Conservation (phyloP, 2,888 invertebrate genomes). For the Acleris literana region DNA sequence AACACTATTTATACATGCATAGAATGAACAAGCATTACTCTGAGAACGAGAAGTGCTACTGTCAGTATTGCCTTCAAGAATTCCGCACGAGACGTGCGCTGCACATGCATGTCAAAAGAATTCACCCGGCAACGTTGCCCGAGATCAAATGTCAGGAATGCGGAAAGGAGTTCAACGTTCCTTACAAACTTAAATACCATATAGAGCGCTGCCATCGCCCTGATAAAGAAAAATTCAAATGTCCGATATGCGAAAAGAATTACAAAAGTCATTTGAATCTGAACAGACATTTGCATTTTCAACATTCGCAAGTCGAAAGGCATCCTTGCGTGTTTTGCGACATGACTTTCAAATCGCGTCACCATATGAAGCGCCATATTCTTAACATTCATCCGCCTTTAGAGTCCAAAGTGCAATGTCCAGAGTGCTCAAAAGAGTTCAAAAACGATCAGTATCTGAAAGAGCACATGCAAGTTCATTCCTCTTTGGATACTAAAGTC, state of each 20-base stretch:
- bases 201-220: constrained; percentile 63
- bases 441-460: constrained; percentile 77
- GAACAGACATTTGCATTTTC: constrained; percentile 68
- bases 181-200: constrained; percentile 72
- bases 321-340: constrained; percentile 76
- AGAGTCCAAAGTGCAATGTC: constrained; percentile 74
- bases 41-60: constrained; percentile 70
- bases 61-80: constrained; percentile 74
- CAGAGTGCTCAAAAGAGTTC: constrained; percentile 74
- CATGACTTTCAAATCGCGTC: constrained; percentile 74
- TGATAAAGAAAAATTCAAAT: constrained; percentile 68
- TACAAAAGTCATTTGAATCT: constrained; percentile 71
- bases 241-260: constrained; percentile 67
- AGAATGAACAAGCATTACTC: constrained; percentile 80
- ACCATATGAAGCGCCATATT: constrained; percentile 77
- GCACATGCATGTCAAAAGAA: constrained; percentile 71
- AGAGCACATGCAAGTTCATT: constrained; percentile 77
- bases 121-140: constrained; percentile 69
- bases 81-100: constrained; percentile 69
- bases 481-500: constrained; percentile 68
- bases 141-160: constrained; percentile 74
- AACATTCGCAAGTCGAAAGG: constrained; percentile 67
- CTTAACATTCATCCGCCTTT: constrained; percentile 75
- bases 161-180: constrained; percentile 69
- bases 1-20: constrained; percentile 78